Evolutionary conservation across 2,888 invertebrate species (phyloP), one percentile per base, ranked within the genome.

Genomic region (Tubulanus polymorphus): DNA sequence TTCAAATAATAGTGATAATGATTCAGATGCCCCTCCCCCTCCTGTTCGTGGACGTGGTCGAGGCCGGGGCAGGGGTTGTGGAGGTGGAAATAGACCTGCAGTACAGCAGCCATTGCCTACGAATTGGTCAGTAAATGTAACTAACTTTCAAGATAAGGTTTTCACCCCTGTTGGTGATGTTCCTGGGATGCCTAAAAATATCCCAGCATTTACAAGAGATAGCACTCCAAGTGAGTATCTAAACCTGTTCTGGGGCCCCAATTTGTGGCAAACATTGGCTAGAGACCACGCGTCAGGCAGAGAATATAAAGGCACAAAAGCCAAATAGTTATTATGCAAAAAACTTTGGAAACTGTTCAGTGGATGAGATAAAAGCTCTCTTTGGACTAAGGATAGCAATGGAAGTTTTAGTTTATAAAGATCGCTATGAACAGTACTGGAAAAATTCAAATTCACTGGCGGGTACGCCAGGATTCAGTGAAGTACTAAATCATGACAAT

Each of bases 331-430:
- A 46, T 35, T 57, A 57, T 41, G 47, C 53, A 28, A 30, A 54
- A 37, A 47, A 37, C 29, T 54, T 32, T 46, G 30, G 10, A 23
- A 37, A 53, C 20, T 23, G 53, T 32, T 12, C 32, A 29, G 46
- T 37, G 41, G 45, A 25, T 41, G 60, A 57, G 37, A 49, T 60
- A 51, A 60, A 60, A 49, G 56, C 59, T 46, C 56, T 60, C 41
- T n/a, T 60, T 25, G 58, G 59, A 5, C 35, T 59, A 20, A 23
- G 55, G 35, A 29, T 59, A 15, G 15, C 48, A 1, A 60, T 60
- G 59, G 60, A 60, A 47, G 32, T 52, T 50, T 28, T 49, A 25
- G 25, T 55, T 49, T 20, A 48, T 18, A 53, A 60, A 47, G 47
- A 47, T 25, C 26, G 48, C 12, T 61, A 56, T 28, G 37, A 25